Evolutionary conservation across 2,888 invertebrate species (phyloP).

Genomic region (Aspidiotus rigidus): DNA sequence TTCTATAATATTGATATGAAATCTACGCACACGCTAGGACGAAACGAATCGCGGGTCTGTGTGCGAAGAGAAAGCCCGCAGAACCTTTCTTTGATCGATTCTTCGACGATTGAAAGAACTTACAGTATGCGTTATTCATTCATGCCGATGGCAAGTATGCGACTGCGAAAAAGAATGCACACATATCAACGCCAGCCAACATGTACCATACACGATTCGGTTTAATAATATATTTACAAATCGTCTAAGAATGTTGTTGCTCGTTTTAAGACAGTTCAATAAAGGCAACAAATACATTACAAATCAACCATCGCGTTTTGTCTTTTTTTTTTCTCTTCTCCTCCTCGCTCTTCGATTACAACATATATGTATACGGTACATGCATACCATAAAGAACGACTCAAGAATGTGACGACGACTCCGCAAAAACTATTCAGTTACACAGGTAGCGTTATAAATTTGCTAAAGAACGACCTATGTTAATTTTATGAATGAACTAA

Average conservation of each 20-base stretch:
- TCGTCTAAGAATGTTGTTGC: conserved; percentile 18
- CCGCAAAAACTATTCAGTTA: too few relatives aligned
- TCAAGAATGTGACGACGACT: too few relatives aligned
- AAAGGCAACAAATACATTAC: background rate
- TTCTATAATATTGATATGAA: too few relatives aligned
- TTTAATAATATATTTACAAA: conserved; percentile 29
- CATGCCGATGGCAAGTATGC: conserved; percentile 23
- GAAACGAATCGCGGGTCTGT: background rate
- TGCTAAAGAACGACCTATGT: too few relatives aligned
- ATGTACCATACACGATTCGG: conserved; percentile 11
- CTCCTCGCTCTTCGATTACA: too few relatives aligned
- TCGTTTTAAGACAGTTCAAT: conserved; percentile 16
- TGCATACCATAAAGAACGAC: too few relatives aligned
- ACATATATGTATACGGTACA: too few relatives aligned
- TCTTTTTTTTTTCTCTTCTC: too few relatives aligned
- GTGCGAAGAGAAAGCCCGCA: conserved; percentile 27
- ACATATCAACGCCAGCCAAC: conserved; percentile 10
- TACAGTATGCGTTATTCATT: conserved; percentile 19
- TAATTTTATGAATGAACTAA: too few relatives aligned
- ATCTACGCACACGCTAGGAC: background rate
- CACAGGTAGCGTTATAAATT: too few relatives aligned
- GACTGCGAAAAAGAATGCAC: conserved; percentile 22
- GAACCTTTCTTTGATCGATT: conserved; percentile 22
- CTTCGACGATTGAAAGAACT: conserved; percentile 20
- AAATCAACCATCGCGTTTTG: too few relatives aligned